Evolutionary conservation across 2,113 vertebrate species (phyloP).

Genomic region (Noturus placidus): DNA sequence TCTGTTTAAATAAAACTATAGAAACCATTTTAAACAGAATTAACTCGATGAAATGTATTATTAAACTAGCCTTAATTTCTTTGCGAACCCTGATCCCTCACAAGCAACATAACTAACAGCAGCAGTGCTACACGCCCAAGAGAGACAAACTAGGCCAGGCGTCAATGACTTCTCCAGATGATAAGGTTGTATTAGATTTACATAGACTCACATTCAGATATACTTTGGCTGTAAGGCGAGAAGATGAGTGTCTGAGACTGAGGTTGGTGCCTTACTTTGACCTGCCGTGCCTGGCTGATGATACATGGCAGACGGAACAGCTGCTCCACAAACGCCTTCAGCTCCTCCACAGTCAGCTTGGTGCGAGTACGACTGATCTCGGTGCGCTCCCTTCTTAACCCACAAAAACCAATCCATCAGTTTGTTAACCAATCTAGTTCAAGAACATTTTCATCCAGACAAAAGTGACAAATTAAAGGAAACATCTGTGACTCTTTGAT

Average conservation of each 20-base stretch:
- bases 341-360: slow-evolving; percentile 94
- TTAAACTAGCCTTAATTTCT: background rate
- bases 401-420: background rate
- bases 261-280: slow-evolving; percentile 76
- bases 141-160: background rate
- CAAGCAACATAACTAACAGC: background rate
- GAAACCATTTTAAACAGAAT: background rate
- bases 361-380: slow-evolving; percentile 83
- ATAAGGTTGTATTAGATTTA: background rate
- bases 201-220: background rate
- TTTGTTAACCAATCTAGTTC: no score
- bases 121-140: background rate
- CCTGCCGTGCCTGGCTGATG: slow-evolving; percentile 92
- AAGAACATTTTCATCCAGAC: background rate
- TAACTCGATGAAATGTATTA: background rate
- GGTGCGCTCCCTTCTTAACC: slow-evolving; percentile 76
- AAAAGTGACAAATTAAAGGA: background rate
- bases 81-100: background rate
- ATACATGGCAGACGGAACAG: slow-evolving; percentile 91
- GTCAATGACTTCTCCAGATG: background rate
- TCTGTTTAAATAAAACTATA: background rate
- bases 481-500: background rate
- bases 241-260: background rate
- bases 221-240: slow-evolving; percentile 2
- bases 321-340: slow-evolving; percentile 97